phyloP scores from a whole-genome alignment of 2,888 invertebrate species.

The Campoplex capitator region DNA sequence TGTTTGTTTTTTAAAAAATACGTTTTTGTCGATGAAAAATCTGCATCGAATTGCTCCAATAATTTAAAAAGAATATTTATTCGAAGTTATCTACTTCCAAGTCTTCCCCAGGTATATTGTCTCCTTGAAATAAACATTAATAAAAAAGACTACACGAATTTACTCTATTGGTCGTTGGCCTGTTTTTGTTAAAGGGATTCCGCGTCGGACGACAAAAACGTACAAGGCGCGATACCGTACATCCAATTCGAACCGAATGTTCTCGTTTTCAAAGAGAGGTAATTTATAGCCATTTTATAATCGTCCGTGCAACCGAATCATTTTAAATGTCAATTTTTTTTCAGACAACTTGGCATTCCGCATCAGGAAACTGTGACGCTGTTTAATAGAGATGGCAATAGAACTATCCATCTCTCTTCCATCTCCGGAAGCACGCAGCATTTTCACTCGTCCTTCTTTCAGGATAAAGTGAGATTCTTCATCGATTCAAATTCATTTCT shows the following conservation, averaged over 20 bases:
- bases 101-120: neutral
- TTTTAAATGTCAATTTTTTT: slow-evolving; percentile 21
- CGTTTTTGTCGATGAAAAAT: neutral
- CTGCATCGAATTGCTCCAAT: neutral
- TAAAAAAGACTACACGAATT: slow-evolving; percentile 12
- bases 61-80: neutral
- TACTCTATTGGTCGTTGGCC: slow-evolving; percentile 42
- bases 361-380: slow-evolving; percentile 94
- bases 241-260: slow-evolving; percentile 88
- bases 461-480: slow-evolving; percentile 91
- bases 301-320: neutral
- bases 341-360: slow-evolving; percentile 93
- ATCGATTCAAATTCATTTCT: neutral
- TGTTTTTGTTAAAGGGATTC: slow-evolving; percentile 75
- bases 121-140: neutral
- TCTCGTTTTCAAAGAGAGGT: slow-evolving; percentile 91
- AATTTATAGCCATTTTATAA: slow-evolving; percentile 63
- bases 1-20: neutral
- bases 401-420: slow-evolving; percentile 95
- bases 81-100: neutral
- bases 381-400: slow-evolving; percentile 94
- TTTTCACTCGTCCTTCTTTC: slow-evolving; percentile 99
- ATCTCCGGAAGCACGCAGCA: slow-evolving; percentile 97
- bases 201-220: slow-evolving; percentile 77
- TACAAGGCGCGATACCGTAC: slow-evolving; percentile 83